Conservation (phyloP, 2,113 vertebrate genomes). For the Heterocephalus glaber region DNA sequence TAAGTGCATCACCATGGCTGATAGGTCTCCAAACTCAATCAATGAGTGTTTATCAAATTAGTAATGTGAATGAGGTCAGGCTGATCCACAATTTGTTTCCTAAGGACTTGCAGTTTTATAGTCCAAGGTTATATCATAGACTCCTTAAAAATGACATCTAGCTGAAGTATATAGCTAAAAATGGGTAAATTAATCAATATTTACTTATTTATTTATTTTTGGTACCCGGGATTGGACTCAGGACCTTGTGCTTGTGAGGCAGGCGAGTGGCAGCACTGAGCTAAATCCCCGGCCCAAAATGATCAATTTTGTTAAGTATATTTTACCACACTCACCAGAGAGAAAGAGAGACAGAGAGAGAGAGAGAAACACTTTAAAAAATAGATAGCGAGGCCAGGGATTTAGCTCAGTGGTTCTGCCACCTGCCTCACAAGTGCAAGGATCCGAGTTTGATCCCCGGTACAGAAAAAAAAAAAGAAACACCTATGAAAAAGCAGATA, state of each 20-base stretch:
- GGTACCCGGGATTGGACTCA: too few relatives aligned
- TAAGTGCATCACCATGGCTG: background rate
- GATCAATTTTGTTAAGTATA: background rate
- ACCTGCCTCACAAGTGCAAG: too few relatives aligned
- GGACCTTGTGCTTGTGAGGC: too few relatives aligned
- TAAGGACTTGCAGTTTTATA: background rate
- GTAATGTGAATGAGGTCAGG: background rate
- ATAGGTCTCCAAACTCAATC: constrained; percentile 8
- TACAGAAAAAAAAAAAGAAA: too few relatives aligned
- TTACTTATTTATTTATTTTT: background rate
- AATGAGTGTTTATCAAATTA: background rate
- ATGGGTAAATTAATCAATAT: background rate
- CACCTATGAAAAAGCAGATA: too few relatives aligned
- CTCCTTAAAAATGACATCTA: constrained; percentile 1
- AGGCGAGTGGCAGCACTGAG: too few relatives aligned
- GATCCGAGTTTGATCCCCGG: too few relatives aligned
- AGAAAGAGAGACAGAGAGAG: background rate
- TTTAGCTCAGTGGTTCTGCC: too few relatives aligned
- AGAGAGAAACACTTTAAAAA: too few relatives aligned
- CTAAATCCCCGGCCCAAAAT: background rate
- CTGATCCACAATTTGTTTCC: background rate
- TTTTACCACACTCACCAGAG: background rate
- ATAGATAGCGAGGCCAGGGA: too few relatives aligned
- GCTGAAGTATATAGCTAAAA: background rate
- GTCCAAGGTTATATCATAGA: background rate